These are phyloP conservation scores for Sebastes nivosus DNA, from an alignment of 2,797 vertebrate species.

Conservation along the genomic window DNA sequence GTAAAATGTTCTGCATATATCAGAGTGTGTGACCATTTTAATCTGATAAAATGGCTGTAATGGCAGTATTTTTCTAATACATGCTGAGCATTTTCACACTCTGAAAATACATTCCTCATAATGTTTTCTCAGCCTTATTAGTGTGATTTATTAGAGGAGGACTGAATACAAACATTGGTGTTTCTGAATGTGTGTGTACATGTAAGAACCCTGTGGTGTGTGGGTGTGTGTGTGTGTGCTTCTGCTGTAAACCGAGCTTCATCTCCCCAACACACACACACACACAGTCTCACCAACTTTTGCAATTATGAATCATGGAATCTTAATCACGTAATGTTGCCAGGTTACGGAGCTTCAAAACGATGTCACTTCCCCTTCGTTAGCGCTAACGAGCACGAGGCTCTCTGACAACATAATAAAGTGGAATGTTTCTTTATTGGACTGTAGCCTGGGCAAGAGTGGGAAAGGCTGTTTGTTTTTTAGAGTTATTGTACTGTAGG, in stretches of 20 bases:
- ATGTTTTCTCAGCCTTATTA: conserved; percentile 8
- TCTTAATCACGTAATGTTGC: conserved; percentile 50
- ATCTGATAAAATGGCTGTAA: conserved; percentile 44
- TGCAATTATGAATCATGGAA: conserved; percentile 35
- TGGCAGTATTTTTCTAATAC: conserved; percentile 60
- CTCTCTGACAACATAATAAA: conserved; percentile 43
- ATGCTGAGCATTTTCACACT: conserved; percentile 48
- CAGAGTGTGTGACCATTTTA: conserved; percentile 33
- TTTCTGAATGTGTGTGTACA: background rate
- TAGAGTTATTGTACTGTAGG: background rate
- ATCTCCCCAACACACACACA: conserved; percentile 3
- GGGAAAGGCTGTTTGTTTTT: background rate
- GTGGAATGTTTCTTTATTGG: conserved; percentile 41
- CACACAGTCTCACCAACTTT: conserved; percentile 33
- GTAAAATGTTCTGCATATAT: conserved; percentile 51
- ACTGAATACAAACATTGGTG: conserved; percentile 32
- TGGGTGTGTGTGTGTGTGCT: background rate
- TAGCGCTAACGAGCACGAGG: conserved; percentile 49
- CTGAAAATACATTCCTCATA: conserved; percentile 29
- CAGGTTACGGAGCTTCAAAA: conserved; percentile 43
- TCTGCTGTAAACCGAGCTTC: conserved; percentile 36
- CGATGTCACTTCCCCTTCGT: conserved; percentile 41
- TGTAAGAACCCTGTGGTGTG: conserved; percentile 10
- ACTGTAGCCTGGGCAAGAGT: conserved; percentile 8
- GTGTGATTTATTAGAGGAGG: conserved; percentile 3